Percentiles rank a stretch among this genome's conserved stretches.
phyloP scores from a whole-genome alignment of 2,113 vertebrate species.

The Colistium nudipinnis region DNA sequence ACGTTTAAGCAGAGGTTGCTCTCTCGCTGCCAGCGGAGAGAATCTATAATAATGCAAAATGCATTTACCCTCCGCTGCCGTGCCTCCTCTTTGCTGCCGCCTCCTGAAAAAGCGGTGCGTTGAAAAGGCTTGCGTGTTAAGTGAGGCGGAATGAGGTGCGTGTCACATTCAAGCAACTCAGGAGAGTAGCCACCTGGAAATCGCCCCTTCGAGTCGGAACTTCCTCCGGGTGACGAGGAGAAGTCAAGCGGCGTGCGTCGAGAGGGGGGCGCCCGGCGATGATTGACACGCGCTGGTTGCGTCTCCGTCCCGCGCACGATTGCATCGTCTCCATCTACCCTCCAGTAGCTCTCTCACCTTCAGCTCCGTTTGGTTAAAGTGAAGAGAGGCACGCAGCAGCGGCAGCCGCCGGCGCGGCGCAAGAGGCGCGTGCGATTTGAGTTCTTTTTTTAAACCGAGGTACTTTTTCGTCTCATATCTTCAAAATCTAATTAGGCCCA shows the following conservation, averaged over 20 bases:
- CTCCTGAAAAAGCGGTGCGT: slow-evolving; percentile 29
- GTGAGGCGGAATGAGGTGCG: slow-evolving; percentile 53
- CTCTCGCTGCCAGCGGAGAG: slow-evolving; percentile 85
- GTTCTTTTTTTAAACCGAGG: slow-evolving; percentile 57
- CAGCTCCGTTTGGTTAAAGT: slow-evolving; percentile 73
- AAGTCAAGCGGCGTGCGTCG: slow-evolving; percentile 64
- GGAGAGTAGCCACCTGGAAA: slow-evolving; percentile 50
- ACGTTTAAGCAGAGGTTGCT: slow-evolving; percentile 92
- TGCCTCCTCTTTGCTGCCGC: slow-evolving; percentile 53
- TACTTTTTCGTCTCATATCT: slow-evolving; percentile 57
- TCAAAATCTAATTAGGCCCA: slow-evolving; percentile 64
- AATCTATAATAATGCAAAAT: slow-evolving; percentile 82
- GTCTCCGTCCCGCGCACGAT: slow-evolving; percentile 71
- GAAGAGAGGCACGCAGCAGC: slow-evolving; percentile 74
- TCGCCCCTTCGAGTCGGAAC: slow-evolving; percentile 48
- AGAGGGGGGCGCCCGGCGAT: slow-evolving; percentile 67
- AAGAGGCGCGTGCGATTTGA: slow-evolving; percentile 52
- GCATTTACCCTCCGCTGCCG: slow-evolving; percentile 77
- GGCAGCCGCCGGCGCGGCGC: slow-evolving; percentile 48
- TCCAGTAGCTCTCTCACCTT: slow-evolving; percentile 74
- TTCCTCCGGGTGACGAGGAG: slow-evolving; percentile 56
- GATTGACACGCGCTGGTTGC: slow-evolving; percentile 75
- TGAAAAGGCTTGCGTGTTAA: slow-evolving; percentile 56
- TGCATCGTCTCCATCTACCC: slow-evolving; percentile 65
- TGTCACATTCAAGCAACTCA: slow-evolving; percentile 69